These are phyloP conservation scores for Knipowitschia caucasica DNA, from an alignment of 2,797 vertebrate species.

Conservation along the genomic window DNA sequence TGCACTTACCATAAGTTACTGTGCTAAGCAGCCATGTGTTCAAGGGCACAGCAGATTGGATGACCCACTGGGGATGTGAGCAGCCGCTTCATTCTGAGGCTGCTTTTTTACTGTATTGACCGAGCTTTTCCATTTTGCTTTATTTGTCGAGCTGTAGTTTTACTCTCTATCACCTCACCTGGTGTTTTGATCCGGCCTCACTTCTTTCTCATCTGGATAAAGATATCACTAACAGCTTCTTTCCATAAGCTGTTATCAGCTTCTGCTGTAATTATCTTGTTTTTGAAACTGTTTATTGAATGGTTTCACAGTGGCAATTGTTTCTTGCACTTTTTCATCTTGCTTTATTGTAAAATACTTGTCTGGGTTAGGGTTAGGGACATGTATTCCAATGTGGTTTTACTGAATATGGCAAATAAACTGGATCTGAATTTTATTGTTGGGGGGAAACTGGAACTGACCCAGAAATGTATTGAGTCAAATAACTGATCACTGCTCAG, in stretches of 20 bases:
- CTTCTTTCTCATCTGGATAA: too few relatives aligned
- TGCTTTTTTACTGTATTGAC: slow-evolving; percentile 45
- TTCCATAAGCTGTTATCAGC: too few relatives aligned
- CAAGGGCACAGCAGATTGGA: slow-evolving; percentile 61
- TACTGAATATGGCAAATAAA: too few relatives aligned
- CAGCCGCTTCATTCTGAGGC: slow-evolving; percentile 35
- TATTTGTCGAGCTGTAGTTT: slow-evolving; percentile 44
- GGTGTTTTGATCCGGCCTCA: slow-evolving; percentile 52
- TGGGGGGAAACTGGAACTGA: not conserved
- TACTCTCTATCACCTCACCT: slow-evolving; percentile 44
- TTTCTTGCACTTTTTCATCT: too few relatives aligned
- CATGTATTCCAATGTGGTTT: too few relatives aligned
- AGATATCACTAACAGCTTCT: too few relatives aligned
- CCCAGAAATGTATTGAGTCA: slow-evolving; percentile 7
- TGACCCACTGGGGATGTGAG: slow-evolving; percentile 51
- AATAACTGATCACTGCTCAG: not conserved
- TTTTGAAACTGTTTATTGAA: too few relatives aligned
- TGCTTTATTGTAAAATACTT: too few relatives aligned
- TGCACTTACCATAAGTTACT: slow-evolving; percentile 58
- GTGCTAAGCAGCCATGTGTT: slow-evolving; percentile 37
- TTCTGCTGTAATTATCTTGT: too few relatives aligned
- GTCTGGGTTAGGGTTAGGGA: too few relatives aligned
- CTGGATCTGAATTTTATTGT: too few relatives aligned
- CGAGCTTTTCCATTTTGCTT: slow-evolving; percentile 44
- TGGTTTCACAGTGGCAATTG: too few relatives aligned